Evolutionary conservation across 2,888 invertebrate genomes (phyloP).

Genomic region (Conchocele bisecta): DNA sequence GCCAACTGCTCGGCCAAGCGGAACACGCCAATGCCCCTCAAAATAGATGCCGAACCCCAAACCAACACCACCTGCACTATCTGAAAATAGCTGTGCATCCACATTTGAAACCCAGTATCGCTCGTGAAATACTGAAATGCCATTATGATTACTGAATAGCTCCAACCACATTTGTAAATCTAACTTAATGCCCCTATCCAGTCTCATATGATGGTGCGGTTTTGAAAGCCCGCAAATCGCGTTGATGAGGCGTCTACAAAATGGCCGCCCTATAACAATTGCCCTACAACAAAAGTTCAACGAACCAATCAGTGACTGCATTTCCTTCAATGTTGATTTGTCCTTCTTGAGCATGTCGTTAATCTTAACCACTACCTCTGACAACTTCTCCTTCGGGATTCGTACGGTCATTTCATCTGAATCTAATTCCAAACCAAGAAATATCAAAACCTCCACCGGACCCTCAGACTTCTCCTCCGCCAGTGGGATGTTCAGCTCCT

Average conservation of each 20-base stretch:
- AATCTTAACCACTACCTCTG: conserved; percentile 7
- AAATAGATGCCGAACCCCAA: conserved; percentile 22
- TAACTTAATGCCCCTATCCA: conserved; percentile 4
- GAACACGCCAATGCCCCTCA: conserved; percentile 6
- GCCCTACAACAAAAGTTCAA: conserved; percentile 34
- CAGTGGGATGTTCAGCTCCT: conserved; percentile 5
- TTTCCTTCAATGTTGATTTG: conserved; percentile 18
- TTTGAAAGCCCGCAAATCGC: conserved; percentile 1
- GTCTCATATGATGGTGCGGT: conserved; percentile 12
- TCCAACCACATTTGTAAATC: conserved; percentile 25
- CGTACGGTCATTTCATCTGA: not conserved
- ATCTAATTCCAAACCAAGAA: conserved; percentile 9
- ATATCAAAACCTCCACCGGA: not conserved
- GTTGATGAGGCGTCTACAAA: conserved; percentile 15
- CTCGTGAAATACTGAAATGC: conserved; percentile 34
- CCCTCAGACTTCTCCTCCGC: conserved; percentile 17
- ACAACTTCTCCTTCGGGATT: not conserved
- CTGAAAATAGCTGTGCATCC: conserved; percentile 4
- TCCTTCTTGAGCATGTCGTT: not conserved
- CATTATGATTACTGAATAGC: conserved; percentile 16
- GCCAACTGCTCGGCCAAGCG: not conserved
- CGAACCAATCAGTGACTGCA: conserved; percentile 33
- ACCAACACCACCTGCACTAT: conserved; percentile 12
- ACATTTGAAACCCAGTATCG: conserved; percentile 15
- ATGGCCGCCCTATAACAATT: conserved; percentile 15